Base-by-base conservation (phyloP, 2,888 invertebrate genomes). In the Atherix ibis region DNA sequence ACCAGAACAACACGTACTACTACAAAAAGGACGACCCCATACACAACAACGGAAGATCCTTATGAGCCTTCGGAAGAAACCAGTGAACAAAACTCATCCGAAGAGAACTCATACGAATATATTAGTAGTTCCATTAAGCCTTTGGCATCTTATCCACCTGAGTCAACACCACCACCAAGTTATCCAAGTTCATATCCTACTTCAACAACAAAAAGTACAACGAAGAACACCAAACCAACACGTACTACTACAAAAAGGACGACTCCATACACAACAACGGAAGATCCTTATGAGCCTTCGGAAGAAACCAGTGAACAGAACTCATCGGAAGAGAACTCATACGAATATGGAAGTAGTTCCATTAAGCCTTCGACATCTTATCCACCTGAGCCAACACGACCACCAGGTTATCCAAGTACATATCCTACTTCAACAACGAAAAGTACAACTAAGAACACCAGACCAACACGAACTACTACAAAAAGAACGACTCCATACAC, bases 171-270 rank as follows among this genome's bases (percentile, higher is more conserved):
- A 8, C 26, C 26, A 5, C 6, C 26, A 4, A 26, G n/a, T 5
- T 22, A 22, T 10, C 26, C 26, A 26, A 27, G n/a, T n/a, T n/a
- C n/a, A n/a, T n/a, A n/a, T n/a, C n/a, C n/a, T 13, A 15, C 6
- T 12, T 8, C n/a, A 18, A 18, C 27, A 28, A 26, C 27, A 1
- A 26, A 26, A 5, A 13, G 17, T 27, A 18, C 27, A 14, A 18
- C 25, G 9, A 28, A 28, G 22, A 15, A 27, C n/a, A 34, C 34
- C 18, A 34, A 24, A 4, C 31, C 31, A 13, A 19, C 19, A 22
- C 19, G n/a, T 31, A 15, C 10, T 14, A 4, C 14, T 2, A n/a
- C 22, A 31, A 31, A 19, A 31, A 18, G n/a, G n/a, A n/a, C n/a
- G n/a, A n/a, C n/a, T n/a, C n/a, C n/a, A n/a, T n/a, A n/a, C n/a